Evolutionary conservation across 1,140 invertebrate species (phyloP).

Genomic region (Drosophila setifemur): DNA sequence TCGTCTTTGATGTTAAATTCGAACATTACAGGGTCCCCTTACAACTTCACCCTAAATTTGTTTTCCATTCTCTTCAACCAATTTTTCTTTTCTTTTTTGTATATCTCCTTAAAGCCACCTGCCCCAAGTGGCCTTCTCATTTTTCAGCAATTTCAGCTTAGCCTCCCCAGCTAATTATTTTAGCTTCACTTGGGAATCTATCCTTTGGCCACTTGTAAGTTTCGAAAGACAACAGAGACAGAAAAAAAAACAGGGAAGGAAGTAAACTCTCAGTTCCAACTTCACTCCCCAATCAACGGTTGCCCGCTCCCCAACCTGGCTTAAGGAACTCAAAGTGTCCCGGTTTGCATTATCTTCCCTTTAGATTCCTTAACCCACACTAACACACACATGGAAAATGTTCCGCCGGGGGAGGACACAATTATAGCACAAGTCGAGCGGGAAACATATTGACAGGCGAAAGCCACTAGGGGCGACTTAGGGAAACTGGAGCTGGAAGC

Average conservation of each 20-base stretch:
- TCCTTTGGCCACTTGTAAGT: slow-evolving; percentile 39
- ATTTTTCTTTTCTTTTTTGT: too few species aligned
- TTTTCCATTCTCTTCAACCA: neutral
- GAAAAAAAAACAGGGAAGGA: neutral
- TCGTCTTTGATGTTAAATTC: neutral
- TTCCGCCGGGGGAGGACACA: slow-evolving; percentile 25
- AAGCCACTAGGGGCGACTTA: slow-evolving; percentile 27
- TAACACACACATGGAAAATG: neutral
- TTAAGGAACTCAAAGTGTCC: slow-evolving; percentile 47
- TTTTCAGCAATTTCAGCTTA: slow-evolving; percentile 15
- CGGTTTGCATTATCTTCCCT: slow-evolving; percentile 40
- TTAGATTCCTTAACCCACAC: slow-evolving; percentile 30
- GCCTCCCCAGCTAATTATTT: slow-evolving; percentile 46
- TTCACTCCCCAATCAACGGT: slow-evolving; percentile 25
- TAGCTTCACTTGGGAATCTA: slow-evolving; percentile 25
- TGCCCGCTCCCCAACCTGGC: slow-evolving; percentile 12
- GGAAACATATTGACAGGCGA: slow-evolving; percentile 49
- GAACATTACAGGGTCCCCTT: neutral
- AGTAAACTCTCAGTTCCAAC: slow-evolving; percentile 5
- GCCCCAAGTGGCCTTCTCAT: slow-evolving; percentile 23
- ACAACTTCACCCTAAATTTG: neutral
- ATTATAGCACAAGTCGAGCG: slow-evolving; percentile 50
- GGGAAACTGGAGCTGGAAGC: slow-evolving; percentile 6
- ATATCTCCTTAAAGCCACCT: slow-evolving; percentile 17
- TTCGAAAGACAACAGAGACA: slow-evolving; percentile 4